phyloP scores from a whole-genome alignment of 23 tunicate species.

The Diplosoma virens region DNA sequence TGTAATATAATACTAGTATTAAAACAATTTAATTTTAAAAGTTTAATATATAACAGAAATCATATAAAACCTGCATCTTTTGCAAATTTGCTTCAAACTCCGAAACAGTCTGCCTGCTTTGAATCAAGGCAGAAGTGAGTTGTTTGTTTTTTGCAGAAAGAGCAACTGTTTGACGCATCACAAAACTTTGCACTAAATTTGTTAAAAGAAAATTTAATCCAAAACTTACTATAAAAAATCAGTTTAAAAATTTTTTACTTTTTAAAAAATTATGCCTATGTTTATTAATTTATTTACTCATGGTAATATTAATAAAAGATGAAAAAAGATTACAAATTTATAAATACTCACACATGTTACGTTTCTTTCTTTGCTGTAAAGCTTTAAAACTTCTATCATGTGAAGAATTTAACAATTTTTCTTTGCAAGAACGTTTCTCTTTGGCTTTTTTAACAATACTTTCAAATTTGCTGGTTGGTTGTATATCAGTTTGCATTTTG shows the following conservation, averaged over 20 bases:
- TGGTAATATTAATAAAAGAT: no score
- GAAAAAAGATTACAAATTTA: background rate
- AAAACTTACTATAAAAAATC: no score
- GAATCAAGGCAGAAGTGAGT: constrained; percentile 16
- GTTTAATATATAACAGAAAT: background rate
- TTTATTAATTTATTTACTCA: no score
- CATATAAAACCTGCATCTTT: constrained; percentile 3
- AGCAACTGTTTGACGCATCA: constrained; percentile 48
- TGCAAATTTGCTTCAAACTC: constrained; percentile 10
- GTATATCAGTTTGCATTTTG: background rate
- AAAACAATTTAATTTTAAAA: no score
- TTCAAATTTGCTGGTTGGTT: constrained; percentile 9
- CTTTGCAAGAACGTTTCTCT: constrained; percentile 9
- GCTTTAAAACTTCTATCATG: constrained; percentile 10
- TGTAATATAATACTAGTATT: no score
- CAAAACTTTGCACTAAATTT: constrained; percentile 35
- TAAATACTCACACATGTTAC: constrained; percentile 14
- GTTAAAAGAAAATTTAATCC: no score
- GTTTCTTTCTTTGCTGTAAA: constrained; percentile 10
- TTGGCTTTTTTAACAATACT: constrained; percentile 33
- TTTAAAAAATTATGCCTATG: no score
- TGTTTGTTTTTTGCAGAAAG: constrained; percentile 43
- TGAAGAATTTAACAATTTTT: constrained; percentile 14
- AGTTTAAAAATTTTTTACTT: no score
- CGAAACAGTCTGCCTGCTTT: constrained; percentile 1